Base-by-base conservation (phyloP, 2,797 vertebrate species). In the Meda fulgida region DNA sequence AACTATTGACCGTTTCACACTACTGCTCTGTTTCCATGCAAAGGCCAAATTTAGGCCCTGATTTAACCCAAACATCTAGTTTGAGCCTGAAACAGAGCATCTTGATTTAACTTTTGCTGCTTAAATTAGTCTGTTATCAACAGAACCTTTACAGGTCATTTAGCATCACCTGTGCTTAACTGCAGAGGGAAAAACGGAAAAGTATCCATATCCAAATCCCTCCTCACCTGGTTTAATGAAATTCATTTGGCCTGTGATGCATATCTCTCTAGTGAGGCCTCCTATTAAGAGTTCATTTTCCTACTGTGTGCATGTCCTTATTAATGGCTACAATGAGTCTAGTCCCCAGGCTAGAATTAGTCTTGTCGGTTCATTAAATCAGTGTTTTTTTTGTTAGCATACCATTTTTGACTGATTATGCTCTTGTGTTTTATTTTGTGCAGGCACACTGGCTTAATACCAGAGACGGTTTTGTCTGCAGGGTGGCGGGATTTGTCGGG, bases 1-100 rank as follows among this genome's bases (percentile, higher is more conserved):
- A 86, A 84, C 90, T 90, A 85, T 90, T 88, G 87, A 89, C 85
- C 26, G 4, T 88, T 89, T 90, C 86, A 90, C 88, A 90, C 89
- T 89, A 48, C 48, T 38, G 90, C 85, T 87, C 81, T 86, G 83
- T 84, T 90, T 78, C 85, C 55, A 38, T 40, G 65, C 80, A 77
- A 34, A 69, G 87, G 84, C 5, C 48, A 34, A 83, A 91, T 92
- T 77, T 55, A 86, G 71, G 84, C 82, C 80, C 60, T 78, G 77
- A 63, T 80, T 78, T 89, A 91, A 69, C 92, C 83, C 87, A 89
- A 87, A 88, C 86, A 70, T 85, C 75, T 65, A 7, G 55, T 48
- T 66, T 77, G 79, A 80, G 83, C 79, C 81, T 87, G 90, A 90
- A 91, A 84, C 85, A 86, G 83, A 89, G 88, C 76, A 70, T 66